Percentiles rank a stretch among this genome's conserved stretches.
phyloP scores from a whole-genome alignment of 2,113 vertebrate species.

The Elaphurus davidianus region DNA sequence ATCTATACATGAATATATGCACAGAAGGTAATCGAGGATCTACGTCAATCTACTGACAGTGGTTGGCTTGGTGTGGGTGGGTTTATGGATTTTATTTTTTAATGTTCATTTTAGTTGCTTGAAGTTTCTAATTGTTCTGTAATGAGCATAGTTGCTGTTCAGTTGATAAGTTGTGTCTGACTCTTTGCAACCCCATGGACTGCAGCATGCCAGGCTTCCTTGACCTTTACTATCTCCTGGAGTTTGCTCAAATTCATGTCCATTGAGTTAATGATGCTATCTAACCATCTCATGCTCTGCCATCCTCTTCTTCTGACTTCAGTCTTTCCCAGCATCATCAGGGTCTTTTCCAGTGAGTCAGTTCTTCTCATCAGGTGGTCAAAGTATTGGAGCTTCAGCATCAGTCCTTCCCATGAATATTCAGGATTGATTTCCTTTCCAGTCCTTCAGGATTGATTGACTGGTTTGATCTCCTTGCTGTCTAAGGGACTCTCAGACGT shows the following conservation, averaged over 20 bases:
- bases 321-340: not conserved
- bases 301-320: not conserved
- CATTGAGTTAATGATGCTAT: not conserved
- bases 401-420: not conserved
- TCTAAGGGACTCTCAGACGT: not conserved
- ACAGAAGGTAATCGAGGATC: not conserved
- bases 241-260: not conserved
- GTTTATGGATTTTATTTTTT: not conserved
- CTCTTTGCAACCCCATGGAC: not conserved
- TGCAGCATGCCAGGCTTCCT: not conserved
- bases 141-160: not conserved
- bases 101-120: not conserved
- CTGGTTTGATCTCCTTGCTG: not conserved
- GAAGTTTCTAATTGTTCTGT: not conserved
- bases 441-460: not conserved
- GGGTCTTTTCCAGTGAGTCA: not conserved
- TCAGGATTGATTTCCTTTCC: not conserved
- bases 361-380: not conserved
- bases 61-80: not conserved
- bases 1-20: too few species aligned
- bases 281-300: not conserved
- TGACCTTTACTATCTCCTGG: not conserved
- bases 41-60: too few species aligned
- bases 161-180: not conserved
- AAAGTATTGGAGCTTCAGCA: not conserved